These are phyloP conservation scores for Clarias magur DNA, from an alignment of 2,113 vertebrate genomes.

Conservation along the genomic window DNA sequence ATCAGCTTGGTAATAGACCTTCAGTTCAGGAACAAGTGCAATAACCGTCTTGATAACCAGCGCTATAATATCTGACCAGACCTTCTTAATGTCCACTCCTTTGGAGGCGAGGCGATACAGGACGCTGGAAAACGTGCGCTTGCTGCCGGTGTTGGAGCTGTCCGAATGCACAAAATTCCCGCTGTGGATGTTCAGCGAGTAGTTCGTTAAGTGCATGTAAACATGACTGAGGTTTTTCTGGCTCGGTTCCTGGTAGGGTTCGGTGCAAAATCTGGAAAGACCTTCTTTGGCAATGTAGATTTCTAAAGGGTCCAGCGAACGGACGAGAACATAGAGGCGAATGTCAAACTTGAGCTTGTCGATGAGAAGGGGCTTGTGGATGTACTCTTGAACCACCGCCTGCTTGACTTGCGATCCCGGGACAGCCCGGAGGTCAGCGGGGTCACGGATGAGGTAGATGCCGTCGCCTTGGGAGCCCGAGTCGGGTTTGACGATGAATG, in stretches of 20 bases:
- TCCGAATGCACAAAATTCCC: constrained; percentile 93
- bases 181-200: constrained; percentile 93
- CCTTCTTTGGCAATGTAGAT: constrained; percentile 97
- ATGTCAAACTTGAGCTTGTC: constrained; percentile 98
- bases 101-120: constrained; percentile 84
- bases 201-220: constrained; percentile 98
- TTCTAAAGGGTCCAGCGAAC: constrained; percentile 91
- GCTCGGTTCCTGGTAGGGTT: constrained; percentile 92
- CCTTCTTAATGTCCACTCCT: constrained; percentile 89
- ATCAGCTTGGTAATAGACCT: constrained; percentile 90
- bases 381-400: constrained; percentile 92
- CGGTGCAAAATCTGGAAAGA: constrained; percentile 94
- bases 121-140: constrained; percentile 92
- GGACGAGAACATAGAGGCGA: constrained; percentile 92
- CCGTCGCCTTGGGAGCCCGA: constrained; percentile 95
- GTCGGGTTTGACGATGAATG: constrained; percentile 96
- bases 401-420: constrained; percentile 81
- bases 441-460: constrained; percentile 97
- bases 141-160: constrained; percentile 89
- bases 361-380: constrained; percentile 88
- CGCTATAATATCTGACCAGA: constrained; percentile 96
- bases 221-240: constrained; percentile 90
- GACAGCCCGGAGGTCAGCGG: constrained; percentile 78
- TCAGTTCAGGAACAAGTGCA: constrained; percentile 91
- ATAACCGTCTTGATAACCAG: constrained; percentile 95